phyloP scores from a whole-genome alignment of 1,140 invertebrate genomes.

The Drosophila bipectinata region DNA sequence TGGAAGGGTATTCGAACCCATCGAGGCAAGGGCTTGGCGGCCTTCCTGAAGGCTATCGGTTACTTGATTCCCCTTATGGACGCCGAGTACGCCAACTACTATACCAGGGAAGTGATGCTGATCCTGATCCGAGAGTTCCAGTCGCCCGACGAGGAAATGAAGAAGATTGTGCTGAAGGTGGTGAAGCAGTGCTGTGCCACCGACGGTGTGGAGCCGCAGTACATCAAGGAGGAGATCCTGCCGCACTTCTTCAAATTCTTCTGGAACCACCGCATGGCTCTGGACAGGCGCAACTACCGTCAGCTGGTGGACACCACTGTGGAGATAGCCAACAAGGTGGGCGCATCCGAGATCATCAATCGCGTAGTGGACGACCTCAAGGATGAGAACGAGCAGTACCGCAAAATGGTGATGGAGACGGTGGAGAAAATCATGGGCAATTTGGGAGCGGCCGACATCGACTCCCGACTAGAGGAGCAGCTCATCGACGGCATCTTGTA shows the following conservation, averaged over 20 bases:
- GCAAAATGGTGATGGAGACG: conserved; percentile 99
- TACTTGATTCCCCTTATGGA: conserved; percentile 99
- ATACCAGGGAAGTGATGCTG: conserved; percentile 99
- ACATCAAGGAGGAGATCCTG: conserved; percentile 99
- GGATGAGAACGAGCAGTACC: conserved; percentile 99
- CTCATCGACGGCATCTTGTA: conserved; percentile 99
- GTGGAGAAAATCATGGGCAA: conserved; percentile 99
- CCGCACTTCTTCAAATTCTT: conserved; percentile 99
- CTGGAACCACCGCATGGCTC: conserved; percentile 99
- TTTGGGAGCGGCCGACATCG: conserved; percentile 98
- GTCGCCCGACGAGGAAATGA: conserved; percentile 99
- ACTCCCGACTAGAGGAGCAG: conserved; percentile 98
- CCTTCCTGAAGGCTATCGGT: conserved; percentile 99
- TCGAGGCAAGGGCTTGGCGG: conserved; percentile 98
- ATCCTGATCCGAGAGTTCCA: conserved; percentile 99
- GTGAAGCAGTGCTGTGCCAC: conserved; percentile 99
- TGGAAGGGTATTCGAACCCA: conserved; percentile 99
- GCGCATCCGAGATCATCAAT: conserved; percentile 99
- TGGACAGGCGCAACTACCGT: conserved; percentile 98
- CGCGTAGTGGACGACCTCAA: conserved; percentile 99
- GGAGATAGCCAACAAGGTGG: conserved; percentile 99
- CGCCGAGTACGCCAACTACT: conserved; percentile 99
- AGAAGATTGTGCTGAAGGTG: conserved; percentile 99
- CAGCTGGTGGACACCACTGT: conserved; percentile 99
- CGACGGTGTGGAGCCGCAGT: conserved; percentile 99